Evolutionary conservation across 2,797 vertebrate species (phyloP), one percentile per base, ranked within the genome.

Genomic region (Sylvia borin): DNA sequence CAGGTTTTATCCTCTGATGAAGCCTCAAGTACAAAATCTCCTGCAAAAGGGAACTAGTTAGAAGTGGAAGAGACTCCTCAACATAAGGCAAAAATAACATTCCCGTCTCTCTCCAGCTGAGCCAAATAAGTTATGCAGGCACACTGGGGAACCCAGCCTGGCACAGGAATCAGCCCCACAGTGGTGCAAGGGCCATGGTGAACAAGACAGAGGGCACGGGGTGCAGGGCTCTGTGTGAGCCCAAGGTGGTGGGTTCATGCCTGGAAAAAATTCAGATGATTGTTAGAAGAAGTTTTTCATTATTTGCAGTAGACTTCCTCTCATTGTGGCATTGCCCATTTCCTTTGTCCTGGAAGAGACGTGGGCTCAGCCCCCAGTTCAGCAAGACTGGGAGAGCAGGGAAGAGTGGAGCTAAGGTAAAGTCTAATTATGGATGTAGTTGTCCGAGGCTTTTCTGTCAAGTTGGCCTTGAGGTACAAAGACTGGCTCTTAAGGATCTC

Each of bases 141-240:
- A 9, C 0, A 0, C 20, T 15, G 16, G 45, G 22, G 34, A 58
- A 85, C 36, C 29, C 78, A 68, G 32, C 11, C 36, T 31, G 1
- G 15, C 32, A 42, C 0, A 1, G 54, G 8, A 38, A 75, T 50
- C 48, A 70, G 6, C 27, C 48, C 48, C 29, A 19, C 2, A 1
- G 40, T 3, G 53, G 4, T 38, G 25, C 40, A 42, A 15, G 4
- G 4, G 34, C 36, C 16, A 2, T 4, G 22, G 34, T 11, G 26
- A 58, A 13, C 15, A 9, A 55, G 10, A 9, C 10, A 57, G 53
- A 6, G 55, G 40, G 29, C 5, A 11, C 2, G 3, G 42, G 32
- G 14, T 73, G 29, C 4, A 11, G 53, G 34, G 60, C 5, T 54
- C 18, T 54, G 42, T 29, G 26, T 2, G 3, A 93, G 61, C 36